These are phyloP conservation scores for Hetaerina titia DNA, from an alignment of 2,888 invertebrate genomes.

Conservation along the genomic window DNA sequence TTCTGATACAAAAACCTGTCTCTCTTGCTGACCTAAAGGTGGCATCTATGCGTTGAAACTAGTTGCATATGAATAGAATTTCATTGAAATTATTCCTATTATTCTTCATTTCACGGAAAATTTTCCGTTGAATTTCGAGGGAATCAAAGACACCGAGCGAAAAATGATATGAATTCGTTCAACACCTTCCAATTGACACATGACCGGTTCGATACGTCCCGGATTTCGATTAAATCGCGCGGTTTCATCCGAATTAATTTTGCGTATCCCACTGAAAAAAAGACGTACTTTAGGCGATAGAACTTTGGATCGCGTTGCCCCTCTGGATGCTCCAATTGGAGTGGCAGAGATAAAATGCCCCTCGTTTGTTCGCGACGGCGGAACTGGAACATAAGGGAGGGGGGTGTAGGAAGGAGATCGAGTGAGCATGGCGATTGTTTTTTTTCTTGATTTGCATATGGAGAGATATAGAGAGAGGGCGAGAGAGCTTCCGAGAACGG, in stretches of 20 bases:
- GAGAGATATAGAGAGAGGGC: background rate
- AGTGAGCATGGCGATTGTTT: conserved; percentile 26
- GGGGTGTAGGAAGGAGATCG: background rate
- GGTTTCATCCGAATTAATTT: background rate
- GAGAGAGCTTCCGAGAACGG: conserved; percentile 38
- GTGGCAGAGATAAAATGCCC: conserved; percentile 37
- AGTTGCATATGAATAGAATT: too few relatives aligned
- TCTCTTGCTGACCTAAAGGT: too few relatives aligned
- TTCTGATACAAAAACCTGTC: too few relatives aligned
- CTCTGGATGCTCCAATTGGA: background rate
- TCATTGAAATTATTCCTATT: too few relatives aligned
- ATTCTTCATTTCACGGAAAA: too few relatives aligned
- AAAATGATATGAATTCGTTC: background rate
- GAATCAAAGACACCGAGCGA: too few relatives aligned
- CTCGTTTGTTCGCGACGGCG: background rate
- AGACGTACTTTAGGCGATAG: background rate
- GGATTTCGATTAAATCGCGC: background rate
- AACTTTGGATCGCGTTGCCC: background rate
- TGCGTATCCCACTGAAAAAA: background rate
- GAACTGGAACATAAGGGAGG: background rate
- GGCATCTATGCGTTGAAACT: too few relatives aligned
- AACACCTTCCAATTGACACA: background rate
- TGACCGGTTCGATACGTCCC: background rate
- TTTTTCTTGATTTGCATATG: conserved; percentile 49
- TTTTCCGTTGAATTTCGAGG: too few relatives aligned